Evolutionary conservation across 2,113 vertebrate species (phyloP).

Genomic region (Lanius ludovicianus): DNA sequence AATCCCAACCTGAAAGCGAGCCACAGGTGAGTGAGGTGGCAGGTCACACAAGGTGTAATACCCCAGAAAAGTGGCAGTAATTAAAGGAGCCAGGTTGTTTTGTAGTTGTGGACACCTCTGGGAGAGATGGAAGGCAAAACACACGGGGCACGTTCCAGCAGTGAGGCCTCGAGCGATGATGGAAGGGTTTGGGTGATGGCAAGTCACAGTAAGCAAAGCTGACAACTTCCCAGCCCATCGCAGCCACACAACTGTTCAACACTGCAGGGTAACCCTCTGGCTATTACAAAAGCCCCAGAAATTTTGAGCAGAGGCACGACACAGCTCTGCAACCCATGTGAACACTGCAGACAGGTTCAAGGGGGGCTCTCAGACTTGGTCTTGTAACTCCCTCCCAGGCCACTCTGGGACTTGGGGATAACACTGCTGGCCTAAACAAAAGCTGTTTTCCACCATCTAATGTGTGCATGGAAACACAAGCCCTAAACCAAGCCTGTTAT

Average conservation of each 20-base stretch:
- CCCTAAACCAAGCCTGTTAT: not conserved
- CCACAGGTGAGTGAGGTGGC: rapidly evolving
- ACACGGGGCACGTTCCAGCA: rapidly evolving
- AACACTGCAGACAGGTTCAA: not conserved
- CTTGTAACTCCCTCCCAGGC: not conserved
- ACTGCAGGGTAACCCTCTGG: not conserved
- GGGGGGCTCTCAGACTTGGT: not conserved
- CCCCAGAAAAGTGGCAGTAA: rapidly evolving
- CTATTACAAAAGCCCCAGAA: not conserved
- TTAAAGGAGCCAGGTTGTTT: not conserved
- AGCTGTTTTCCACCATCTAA: not conserved
- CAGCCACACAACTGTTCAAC: not conserved
- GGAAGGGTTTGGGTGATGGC: not conserved
- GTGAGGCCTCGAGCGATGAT: rapidly evolving
- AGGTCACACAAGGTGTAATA: rapidly evolving
- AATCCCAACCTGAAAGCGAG: rapidly evolving
- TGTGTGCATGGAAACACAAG: not conserved
- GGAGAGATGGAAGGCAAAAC: not conserved
- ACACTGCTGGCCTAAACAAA: not conserved
- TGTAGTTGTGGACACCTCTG: not conserved
- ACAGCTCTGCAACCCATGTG: not conserved
- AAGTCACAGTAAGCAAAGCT: not conserved
- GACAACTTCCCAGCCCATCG: not conserved
- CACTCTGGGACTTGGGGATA: not conserved
- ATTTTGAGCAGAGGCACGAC: not conserved